Base-by-base conservation (phyloP, 1,140 invertebrate species). In the Akabosia matsudoensis region DNA sequence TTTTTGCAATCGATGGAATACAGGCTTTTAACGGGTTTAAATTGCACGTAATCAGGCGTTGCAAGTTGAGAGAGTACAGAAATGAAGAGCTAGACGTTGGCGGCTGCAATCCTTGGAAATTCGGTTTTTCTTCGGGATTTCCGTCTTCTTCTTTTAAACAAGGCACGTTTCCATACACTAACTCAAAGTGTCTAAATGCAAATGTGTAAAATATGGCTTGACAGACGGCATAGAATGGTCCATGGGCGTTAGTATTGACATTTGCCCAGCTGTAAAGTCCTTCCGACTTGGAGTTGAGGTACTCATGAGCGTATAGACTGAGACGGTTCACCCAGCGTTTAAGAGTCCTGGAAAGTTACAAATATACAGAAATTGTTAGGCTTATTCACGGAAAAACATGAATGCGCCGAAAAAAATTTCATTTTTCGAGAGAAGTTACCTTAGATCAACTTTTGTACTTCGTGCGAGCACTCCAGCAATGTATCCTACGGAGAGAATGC, bases 151-250 rank as follows among this genome's bases (percentile, higher is more conserved):
- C 30, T 10, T 30, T 28, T 30, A 31, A 7, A 10, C 13, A 10
- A 31, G 30, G 61, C 24, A 67, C n/a, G 28, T 74, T 71, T 67
- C 34, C 52, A 33, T 67, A 74, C 13, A 26, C 52, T 22, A 37
- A 26, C 83, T 96, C 92, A 82, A 90, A 91, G 82, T 94, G 91
- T 79, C 93, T 90, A 84, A 96, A 97, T 0, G 92, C 90, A 74
- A 97, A 90, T 1, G 96, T 86, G 85, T 97, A 96, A 84, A 98
- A 97, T 33, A 97, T 86, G 0, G 92, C 90, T 85, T 97, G 95
- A 82, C 94, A 96, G 14, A 96, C 89, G 18, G 91, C 89, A 84
- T 96, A 96, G 85, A 97, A 98, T 0, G 95, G 90, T 33, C 88
- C 87, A 84, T 98, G 95, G 1, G 90, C 87, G 83, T 90, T 89